Conservation (phyloP, 1,140 invertebrate genomes). For the Leptonema lineaticorne region DNA sequence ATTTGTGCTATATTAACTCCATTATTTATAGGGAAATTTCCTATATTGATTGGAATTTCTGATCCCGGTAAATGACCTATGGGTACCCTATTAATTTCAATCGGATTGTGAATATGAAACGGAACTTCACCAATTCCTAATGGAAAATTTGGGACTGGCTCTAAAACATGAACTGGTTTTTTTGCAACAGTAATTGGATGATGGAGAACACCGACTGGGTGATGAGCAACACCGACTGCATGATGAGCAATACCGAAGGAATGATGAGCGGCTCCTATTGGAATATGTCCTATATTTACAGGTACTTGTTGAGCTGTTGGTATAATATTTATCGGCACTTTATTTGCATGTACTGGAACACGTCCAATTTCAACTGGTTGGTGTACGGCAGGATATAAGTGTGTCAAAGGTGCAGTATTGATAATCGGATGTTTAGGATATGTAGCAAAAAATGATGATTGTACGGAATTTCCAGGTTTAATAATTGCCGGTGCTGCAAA, state of each 20-base stretch:
- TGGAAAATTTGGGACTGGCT: background rate
- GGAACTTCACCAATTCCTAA: background rate
- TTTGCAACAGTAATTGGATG: background rate
- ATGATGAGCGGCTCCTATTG: background rate
- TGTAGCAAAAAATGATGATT: constrained; percentile 51
- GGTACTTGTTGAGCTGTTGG: constrained; percentile 3
- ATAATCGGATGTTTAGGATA: constrained; percentile 51
- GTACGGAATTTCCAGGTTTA: constrained; percentile 50
- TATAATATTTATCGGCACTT: background rate
- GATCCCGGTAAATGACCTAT: background rate
- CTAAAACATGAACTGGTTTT: background rate
- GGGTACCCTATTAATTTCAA: background rate
- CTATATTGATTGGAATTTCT: background rate
- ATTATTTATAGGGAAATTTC: background rate
- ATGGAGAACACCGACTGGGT: background rate
- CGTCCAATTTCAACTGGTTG: constrained; percentile 28
- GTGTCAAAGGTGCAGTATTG: constrained; percentile 41
- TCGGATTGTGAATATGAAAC: background rate
- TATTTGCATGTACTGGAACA: constrained; percentile 13
- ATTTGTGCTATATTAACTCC: background rate
- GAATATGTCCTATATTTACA: constrained; percentile 15
- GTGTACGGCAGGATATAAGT: constrained; percentile 7
- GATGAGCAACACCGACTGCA: background rate
- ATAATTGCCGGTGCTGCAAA: constrained; percentile 49
- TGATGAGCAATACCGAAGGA: background rate